Percentiles rank a stretch among this genome's conserved stretches.
phyloP scores from a whole-genome alignment of 2,797 vertebrate genomes.

The Oreochromis mossambicus region DNA sequence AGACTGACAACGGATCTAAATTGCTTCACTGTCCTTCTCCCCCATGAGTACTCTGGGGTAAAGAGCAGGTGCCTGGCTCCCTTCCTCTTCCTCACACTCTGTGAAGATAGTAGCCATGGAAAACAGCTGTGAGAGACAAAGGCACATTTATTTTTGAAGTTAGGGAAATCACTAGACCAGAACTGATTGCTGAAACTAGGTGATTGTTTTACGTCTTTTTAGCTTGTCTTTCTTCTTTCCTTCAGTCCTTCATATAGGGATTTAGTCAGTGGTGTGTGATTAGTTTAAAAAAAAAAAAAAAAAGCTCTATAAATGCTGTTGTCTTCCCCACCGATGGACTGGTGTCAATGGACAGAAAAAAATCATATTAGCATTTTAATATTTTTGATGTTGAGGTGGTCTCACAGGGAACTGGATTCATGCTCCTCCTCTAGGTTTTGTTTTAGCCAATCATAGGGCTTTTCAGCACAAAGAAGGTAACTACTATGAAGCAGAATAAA shows the following conservation, averaged over 20 bases:
- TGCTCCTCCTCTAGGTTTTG: neutral
- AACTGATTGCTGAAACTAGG: slow-evolving; percentile 50
- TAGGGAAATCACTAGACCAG: slow-evolving; percentile 48
- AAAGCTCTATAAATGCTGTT: slow-evolving; percentile 24
- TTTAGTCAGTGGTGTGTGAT: slow-evolving; percentile 25
- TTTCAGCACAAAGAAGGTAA: neutral
- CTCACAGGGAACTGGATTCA: neutral
- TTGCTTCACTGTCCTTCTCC: slow-evolving; percentile 38
- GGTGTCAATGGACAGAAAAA: neutral
- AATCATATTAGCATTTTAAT: neutral
- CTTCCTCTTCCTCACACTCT: slow-evolving; percentile 10
- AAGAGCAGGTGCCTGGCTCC: slow-evolving; percentile 39
- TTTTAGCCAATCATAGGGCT: neutral
- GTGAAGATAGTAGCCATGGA: slow-evolving; percentile 40
- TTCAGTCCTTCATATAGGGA: neutral
- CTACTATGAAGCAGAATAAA: neutral
- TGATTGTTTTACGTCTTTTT: slow-evolving; percentile 14
- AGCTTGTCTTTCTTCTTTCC: neutral
- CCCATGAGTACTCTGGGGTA: slow-evolving; percentile 20
- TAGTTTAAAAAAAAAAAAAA: slow-evolving; percentile 23
- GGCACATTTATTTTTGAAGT: slow-evolving; percentile 47
- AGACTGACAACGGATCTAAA: slow-evolving; percentile 38
- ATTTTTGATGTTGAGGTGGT: neutral
- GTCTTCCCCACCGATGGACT: neutral
- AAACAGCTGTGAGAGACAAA: slow-evolving; percentile 24